These are phyloP conservation scores for Enteromius fasciolatus DNA, from an alignment of 2,797 vertebrate genomes.

Conservation along the genomic window DNA sequence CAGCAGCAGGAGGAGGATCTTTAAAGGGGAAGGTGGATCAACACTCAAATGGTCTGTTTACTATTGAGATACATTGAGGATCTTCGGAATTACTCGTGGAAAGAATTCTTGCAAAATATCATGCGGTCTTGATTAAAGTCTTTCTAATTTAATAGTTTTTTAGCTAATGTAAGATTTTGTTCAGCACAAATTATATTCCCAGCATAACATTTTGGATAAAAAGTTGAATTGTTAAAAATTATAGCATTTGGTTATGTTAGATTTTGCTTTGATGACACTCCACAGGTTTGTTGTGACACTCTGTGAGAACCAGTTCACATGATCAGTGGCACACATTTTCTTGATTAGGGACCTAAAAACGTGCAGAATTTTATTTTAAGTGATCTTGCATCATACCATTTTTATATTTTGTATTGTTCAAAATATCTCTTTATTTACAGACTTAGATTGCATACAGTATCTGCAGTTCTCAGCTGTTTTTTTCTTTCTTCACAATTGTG, in stretches of 20 bases:
- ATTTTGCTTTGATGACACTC: not conserved
- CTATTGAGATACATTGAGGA: not conserved
- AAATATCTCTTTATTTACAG: not conserved
- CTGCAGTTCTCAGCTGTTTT: not conserved
- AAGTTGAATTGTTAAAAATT: not conserved
- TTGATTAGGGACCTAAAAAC: not conserved
- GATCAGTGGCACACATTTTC: not conserved
- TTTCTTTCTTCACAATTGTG: not conserved
- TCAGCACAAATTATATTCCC: not conserved
- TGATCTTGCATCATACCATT: not conserved
- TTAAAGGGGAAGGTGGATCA: conserved; percentile 72
- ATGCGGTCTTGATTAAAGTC: not conserved
- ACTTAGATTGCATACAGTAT: not conserved
- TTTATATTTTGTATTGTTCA: not conserved
- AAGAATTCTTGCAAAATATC: not conserved
- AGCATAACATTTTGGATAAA: not conserved
- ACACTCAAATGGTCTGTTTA: conserved; percentile 45
- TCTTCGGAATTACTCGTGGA: not conserved
- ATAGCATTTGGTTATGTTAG: not conserved
- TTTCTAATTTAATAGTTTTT: not conserved
- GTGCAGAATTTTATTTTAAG: not conserved
- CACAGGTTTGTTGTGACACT: not conserved
- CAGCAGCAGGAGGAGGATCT: conserved; percentile 55
- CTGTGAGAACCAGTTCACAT: not conserved
- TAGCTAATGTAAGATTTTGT: not conserved